Base-by-base conservation (phyloP, 2,888 invertebrate species). In the Acanthoscelides obtectus region DNA sequence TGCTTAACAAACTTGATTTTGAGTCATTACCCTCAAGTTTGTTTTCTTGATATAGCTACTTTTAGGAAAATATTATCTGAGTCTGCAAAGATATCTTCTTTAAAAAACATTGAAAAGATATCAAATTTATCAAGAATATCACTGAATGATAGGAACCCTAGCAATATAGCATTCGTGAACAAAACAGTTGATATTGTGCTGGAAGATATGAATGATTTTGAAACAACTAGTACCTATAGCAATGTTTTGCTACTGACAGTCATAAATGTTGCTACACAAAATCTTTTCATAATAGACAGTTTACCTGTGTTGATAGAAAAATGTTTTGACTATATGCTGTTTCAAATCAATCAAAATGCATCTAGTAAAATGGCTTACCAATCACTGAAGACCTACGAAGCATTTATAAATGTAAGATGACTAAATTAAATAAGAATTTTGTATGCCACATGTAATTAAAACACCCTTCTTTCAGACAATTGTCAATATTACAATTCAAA, bases 401-500 rank as follows among this genome's bases (percentile, higher is more conserved):
- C 79, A 3, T 76, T 80, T 64, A 78, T 81, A 70, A 79, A 78
- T 71, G 81, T 81, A 77, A 78, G 78, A 72, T 69, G 17, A 12
- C 6, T 45, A 1, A 6, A 45, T 1, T 45, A 12, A n/a, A n/a
- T n/a, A n/a, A n/a, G n/a, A n/a, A n/a, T n/a, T n/a, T n/a, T n/a
- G n/a, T 45, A 12, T 45, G 1, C 17, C 8, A 6, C 17, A 45
- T 45, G 6, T 68, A 27, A 27, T 22, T 19, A 45, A 17, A 68
- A 20, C 21, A 65, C 5, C 66, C 69, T 70, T 5, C 2, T 75
- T 78, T 72, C 71, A 79, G 79, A 76, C 73, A 22, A 27, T 77
- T 6, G 72, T 78, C 45, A 71, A 72, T 66, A 76, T 72, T 68
- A 73, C 77, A 22, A 72, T 70, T 1, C 70, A 75, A 63, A 72